Evolutionary conservation across 2,888 invertebrate species (phyloP).

Genomic region (Dicyrtomina minuta): DNA sequence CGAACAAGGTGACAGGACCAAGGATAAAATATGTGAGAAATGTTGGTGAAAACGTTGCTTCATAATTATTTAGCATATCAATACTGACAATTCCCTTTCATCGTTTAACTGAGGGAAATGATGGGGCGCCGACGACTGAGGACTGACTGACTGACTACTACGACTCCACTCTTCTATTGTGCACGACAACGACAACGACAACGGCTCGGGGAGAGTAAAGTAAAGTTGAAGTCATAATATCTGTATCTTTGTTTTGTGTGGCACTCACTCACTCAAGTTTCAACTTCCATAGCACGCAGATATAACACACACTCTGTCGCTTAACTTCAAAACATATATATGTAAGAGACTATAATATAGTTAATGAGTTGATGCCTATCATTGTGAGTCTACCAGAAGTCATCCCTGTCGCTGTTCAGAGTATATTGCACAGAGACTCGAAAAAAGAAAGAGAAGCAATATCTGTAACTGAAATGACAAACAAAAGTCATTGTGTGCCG

Average conservation of each 20-base stretch:
- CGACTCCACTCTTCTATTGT: no score
- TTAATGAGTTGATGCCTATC: background rate
- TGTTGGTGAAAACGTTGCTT: slow-evolving; percentile 5
- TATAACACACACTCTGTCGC: no score
- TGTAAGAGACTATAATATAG: background rate
- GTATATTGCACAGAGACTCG: no score
- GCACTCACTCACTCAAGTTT: background rate
- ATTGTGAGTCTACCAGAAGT: no score
- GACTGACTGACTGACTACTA: no score
- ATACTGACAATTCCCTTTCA: slow-evolving; percentile 16
- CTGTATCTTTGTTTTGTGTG: background rate
- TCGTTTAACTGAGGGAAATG: slow-evolving; percentile 6
- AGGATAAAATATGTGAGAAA: slow-evolving; percentile 16
- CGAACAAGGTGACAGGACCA: slow-evolving; percentile 4
- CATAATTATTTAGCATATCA: slow-evolving; percentile 11
- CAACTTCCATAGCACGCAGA: background rate
- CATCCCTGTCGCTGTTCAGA: no score
- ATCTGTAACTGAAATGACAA: background rate
- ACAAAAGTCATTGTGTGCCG: background rate
- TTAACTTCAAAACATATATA: no score
- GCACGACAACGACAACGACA: no score
- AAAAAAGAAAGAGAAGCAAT: background rate
- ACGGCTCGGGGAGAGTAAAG: no score
- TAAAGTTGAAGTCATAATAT: background rate
- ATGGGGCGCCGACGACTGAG: background rate